Base-by-base conservation (phyloP, 2,888 invertebrate species). In the Anthophora plumipes region DNA sequence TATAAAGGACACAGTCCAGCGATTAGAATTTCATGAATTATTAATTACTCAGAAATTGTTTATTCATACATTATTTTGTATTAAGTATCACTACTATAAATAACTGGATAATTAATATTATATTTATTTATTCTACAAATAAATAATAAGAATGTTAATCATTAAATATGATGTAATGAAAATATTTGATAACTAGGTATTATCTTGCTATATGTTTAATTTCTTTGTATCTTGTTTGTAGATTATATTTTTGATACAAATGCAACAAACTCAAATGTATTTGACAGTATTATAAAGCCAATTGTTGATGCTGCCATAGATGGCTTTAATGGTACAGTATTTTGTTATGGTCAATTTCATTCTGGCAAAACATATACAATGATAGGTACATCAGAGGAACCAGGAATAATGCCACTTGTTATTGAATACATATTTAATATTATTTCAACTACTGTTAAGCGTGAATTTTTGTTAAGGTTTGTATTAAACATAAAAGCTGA, bases 291-390 rank as follows among this genome's bases (percentile, higher is more conserved):
- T 84, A 96, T 96, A 0, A 95, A 95, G 87, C 96, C 96, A 0
- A 96, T 97, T 82, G 95, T 97, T 6, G 94, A 96, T 81, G 95
- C 96, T 0, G 95, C 96, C 0, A 94, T 96, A n/a, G 94, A 95
- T 82, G 97, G 97, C 7, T 96, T 97, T 88, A 97, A 97, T 92
- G 98, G 97, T 1, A 98, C 98, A 0, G 96, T 98, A 86, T 97
- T 98, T 94, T 98, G 98, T 0, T 98, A 98, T 92, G 98, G 98
- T 11, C 98, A 98, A 93, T 98, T 98, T 7, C 97, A 97, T 0
- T 98, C 98, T 0, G 98, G 98, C 76, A 98, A 98, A 93, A 98
- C 98, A 0, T 96, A 96, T 89, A 97, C 97, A 0, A 97, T 98
- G 96, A 95, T 96, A 91, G 98, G 98, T 0, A 95, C 95, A 50